Conservation (phyloP, 2,888 invertebrate genomes). For the Limnephilus auricula region DNA sequence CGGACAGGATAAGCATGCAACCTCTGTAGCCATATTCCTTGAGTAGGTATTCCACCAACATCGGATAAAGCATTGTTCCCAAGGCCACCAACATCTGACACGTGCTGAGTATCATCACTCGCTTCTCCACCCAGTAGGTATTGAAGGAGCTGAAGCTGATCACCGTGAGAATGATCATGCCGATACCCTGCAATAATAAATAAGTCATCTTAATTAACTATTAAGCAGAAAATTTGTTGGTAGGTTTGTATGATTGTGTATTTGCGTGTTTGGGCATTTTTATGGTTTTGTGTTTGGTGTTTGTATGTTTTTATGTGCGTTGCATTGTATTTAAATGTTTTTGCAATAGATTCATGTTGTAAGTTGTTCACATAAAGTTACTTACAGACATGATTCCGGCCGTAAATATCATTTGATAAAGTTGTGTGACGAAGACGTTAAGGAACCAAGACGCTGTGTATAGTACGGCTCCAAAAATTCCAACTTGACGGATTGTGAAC, state of each 20-base stretch:
- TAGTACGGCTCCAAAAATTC: constrained; percentile 81
- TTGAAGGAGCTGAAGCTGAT: constrained; percentile 81
- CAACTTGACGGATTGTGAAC: constrained; percentile 82
- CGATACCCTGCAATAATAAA: constrained; percentile 74
- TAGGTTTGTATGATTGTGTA: constrained; percentile 75
- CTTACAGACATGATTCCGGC: constrained; percentile 76
- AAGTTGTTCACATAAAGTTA: background rate
- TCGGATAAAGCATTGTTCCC: constrained; percentile 79
- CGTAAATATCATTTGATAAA: constrained; percentile 81
- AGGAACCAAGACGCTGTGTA: constrained; percentile 81
- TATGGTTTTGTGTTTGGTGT: constrained; percentile 65
- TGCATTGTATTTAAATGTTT: background rate
- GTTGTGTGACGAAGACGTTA: constrained; percentile 80
- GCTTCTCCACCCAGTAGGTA: constrained; percentile 79
- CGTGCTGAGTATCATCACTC: constrained; percentile 80
- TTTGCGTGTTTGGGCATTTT: background rate
- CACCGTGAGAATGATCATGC: constrained; percentile 81
- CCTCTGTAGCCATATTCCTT: constrained; percentile 80
- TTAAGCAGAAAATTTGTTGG: constrained; percentile 72
- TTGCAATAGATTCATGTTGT: background rate
- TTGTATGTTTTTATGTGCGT: background rate
- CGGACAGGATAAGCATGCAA: constrained; percentile 79
- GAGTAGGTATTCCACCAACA: constrained; percentile 76
- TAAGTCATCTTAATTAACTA: background rate
- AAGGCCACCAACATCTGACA: constrained; percentile 80